Base-by-base conservation (phyloP, 2,888 invertebrate species). In the Apodemia mormo region DNA sequence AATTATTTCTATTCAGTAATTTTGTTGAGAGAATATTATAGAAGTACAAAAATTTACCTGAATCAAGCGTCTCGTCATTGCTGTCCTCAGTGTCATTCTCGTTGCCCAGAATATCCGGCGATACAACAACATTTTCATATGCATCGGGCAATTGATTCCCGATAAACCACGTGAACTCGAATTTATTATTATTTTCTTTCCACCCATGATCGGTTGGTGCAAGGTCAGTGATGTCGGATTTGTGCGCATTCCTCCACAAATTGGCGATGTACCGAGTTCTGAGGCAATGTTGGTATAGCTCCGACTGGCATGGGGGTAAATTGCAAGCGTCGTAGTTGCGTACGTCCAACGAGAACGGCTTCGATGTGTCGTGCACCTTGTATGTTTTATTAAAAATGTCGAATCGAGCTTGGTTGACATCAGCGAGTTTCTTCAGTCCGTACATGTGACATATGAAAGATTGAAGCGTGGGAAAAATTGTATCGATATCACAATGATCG, bases 231-330 rank as follows among this genome's bases (percentile, higher is more conserved):
- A 73, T 72, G 40, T 69, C 54, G 71, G 68, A 22, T 66, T 65
- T 72, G 61, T 74, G 66, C 66, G 67, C 65, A 71, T 72, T 71
- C 65, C 65, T 68, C 70, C 70, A 72, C 56, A 70, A n/a, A 2
- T 68, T 71, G 2, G 73, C 71, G 0, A 73, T 69, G 66, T 70
- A 73, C 54, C 68, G 65, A 58, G 69, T 68, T 12, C 70, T 30
- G 29, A 72, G 66, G 71, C 73, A 71, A 71, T 75, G 72, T 61
- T 75, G 68, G 5, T 71, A 49, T 61, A 72, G 72, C 73, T 74
- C 72, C 29, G 65, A 67, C 72, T 70, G 37, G 43, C 70, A 70
- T 43, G 68, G 54, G 65, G 70, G 68, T 30, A 70, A 68, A 64
- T 40, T 70, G 33, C 52, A 70, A 43, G 67, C 52, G 22, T 68